Evolutionary conservation across 1,140 invertebrate species (phyloP).

Genomic region (Andricus grossulariae): DNA sequence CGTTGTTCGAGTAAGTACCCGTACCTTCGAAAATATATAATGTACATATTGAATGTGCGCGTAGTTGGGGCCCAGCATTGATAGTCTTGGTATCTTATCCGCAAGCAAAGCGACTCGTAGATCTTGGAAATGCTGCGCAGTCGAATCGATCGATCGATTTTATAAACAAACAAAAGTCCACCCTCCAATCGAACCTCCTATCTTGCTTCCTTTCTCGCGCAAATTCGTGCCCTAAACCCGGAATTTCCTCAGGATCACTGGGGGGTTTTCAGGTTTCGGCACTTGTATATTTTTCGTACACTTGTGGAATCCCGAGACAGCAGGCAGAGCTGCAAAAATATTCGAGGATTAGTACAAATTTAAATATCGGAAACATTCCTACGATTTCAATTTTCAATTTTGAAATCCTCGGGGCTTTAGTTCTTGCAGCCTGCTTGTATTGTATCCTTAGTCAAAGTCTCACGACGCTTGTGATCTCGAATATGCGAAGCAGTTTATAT

Average conservation of each 20-base stretch:
- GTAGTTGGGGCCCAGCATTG: slow-evolving; percentile 43
- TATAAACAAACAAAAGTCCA: not conserved
- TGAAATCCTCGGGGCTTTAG: not conserved
- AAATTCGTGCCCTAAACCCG: not conserved
- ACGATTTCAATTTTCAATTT: not conserved
- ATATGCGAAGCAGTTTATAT: not conserved
- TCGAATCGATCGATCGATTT: slow-evolving; percentile 57
- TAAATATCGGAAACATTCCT: not conserved
- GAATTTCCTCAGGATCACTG: not conserved
- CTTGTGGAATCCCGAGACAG: not conserved
- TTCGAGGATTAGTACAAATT: not conserved
- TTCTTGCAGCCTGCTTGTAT: slow-evolving; percentile 10
- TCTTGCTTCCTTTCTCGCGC: not conserved
- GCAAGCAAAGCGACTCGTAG: slow-evolving; percentile 42
- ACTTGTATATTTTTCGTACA: not conserved
- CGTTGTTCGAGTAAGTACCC: slow-evolving; percentile 29
- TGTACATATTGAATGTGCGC: slow-evolving; percentile 30
- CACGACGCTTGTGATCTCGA: slow-evolving; percentile 29
- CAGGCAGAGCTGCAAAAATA: not conserved
- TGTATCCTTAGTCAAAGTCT: slow-evolving; percentile 15
- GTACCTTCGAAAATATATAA: slow-evolving; percentile 25
- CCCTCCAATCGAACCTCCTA: not conserved
- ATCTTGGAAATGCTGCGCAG: slow-evolving; percentile 48
- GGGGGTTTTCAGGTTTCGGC: not conserved
- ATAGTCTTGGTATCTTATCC: slow-evolving; percentile 48